Base-by-base conservation (phyloP, 2,797 vertebrate species). In the Darevskia nairensis region DNA sequence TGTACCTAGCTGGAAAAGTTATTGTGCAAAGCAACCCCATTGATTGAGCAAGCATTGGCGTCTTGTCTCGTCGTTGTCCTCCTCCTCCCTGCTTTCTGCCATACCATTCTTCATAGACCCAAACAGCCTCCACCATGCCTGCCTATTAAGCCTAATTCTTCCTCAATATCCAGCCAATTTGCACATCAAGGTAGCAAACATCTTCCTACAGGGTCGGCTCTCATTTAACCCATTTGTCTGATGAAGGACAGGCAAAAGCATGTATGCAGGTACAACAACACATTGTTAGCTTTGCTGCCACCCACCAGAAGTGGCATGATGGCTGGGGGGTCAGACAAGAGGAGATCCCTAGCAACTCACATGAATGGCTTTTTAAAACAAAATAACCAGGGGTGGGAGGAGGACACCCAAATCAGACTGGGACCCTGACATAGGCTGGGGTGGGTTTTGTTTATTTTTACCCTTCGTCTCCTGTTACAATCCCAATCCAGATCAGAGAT, bases 1-100 rank as follows among this genome's bases (percentile, higher is more conserved):
- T 82, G 82, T 72, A 89, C 86, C 10, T 78, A 79, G n/a, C 32
- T 90, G 79, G 86, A 94, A 71, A 19, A 41, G 29, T 3, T 15
- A 81, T 86, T 89, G 46, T 13, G 61, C 78, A 85, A 85, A 86
- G 61, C 72, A 82, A 55, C 41, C 71, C 71, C 72, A 77, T 50
- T 41, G 78, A 89, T 89, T 81, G 68, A 89, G 81, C 41, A 50
- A 68, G 55, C 39, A 80, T 80, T 35, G 78, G 80, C 19, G 68
- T 80, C 39, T 80, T 72, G 46, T 78, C 85, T 55, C 21, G 8
- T 55, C 7, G 41, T 44, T 7, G 6, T 44, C 11, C 2, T 50
- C 87, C 72, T 71, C 78, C 32, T 79, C 79, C 68, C 13, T n/a
- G 41, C 32, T 39, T 80, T 75, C 71, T 44, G 75, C 75, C 50